phyloP scores from a whole-genome alignment of 2,797 vertebrate species.

The Chloroceryle inda region DNA sequence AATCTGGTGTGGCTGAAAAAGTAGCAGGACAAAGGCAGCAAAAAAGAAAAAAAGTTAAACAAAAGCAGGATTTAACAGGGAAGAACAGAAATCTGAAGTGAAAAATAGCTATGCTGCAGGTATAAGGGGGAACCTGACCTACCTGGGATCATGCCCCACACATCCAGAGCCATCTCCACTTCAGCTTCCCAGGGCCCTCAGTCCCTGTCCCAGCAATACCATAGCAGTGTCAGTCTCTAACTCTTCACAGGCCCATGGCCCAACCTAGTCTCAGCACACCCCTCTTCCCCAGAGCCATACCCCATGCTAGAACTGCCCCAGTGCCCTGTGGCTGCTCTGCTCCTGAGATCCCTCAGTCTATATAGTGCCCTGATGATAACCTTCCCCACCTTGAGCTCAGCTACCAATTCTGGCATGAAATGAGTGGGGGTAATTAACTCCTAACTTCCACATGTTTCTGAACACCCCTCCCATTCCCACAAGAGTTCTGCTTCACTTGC shows the following conservation, averaged over 20 bases:
- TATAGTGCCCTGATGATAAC: background rate
- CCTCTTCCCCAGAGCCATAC: background rate
- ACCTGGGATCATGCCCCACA: fast-evolving
- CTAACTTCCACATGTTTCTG: background rate
- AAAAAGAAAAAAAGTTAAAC: background rate
- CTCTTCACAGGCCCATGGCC: fast-evolving
- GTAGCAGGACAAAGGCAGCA: background rate
- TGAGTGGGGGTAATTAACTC: background rate
- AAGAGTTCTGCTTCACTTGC: background rate
- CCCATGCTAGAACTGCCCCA: background rate
- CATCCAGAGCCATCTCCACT: background rate
- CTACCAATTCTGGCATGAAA: background rate
- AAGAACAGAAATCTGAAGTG: background rate
- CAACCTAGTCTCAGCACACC: fast-evolving
- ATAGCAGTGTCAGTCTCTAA: fast-evolving
- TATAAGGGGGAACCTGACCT: fast-evolving
- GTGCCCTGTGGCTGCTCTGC: no score
- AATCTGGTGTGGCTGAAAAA: background rate
- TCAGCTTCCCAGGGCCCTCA: background rate
- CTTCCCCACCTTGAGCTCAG: background rate
- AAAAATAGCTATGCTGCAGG: background rate
- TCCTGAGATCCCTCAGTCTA: background rate
- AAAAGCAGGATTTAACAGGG: background rate
- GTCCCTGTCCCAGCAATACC: no score
- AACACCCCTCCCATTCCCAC: background rate